Conservation (phyloP, 2,113 vertebrate species). For the Hylia prasina region DNA sequence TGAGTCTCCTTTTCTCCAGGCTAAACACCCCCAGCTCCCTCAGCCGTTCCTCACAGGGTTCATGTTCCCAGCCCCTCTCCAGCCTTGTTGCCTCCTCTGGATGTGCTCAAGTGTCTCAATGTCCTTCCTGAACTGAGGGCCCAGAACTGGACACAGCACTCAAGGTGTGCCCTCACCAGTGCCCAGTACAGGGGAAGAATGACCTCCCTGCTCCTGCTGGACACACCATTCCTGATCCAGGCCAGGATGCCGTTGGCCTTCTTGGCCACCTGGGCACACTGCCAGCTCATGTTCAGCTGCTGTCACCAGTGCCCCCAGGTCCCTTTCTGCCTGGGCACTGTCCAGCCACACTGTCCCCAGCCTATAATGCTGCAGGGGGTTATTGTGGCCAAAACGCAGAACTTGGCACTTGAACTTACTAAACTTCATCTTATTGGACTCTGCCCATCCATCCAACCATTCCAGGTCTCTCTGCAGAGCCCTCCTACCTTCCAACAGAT, state of each 20-base stretch:
- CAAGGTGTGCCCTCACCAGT: no score
- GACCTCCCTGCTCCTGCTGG: not conserved
- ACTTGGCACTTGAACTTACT: no score
- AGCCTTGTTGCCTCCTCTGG: not conserved
- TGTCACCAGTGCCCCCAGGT: no score
- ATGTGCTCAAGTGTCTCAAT: fast-evolving
- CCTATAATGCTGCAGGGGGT: no score
- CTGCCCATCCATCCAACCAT: not conserved
- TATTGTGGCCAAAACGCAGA: no score
- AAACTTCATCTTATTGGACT: not conserved
- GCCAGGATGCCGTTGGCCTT: not conserved
- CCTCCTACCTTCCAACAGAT: not conserved
- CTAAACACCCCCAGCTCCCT: not conserved
- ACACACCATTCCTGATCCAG: not conserved
- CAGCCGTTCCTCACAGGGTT: not conserved
- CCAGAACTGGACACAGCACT: no score
- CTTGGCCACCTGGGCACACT: not conserved
- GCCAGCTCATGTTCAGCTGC: no score
- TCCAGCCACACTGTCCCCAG: no score
- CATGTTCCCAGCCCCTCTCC: not conserved
- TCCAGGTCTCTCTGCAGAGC: not conserved
- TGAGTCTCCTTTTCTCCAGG: not conserved
- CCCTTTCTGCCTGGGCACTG: no score
- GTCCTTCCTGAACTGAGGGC: no score
- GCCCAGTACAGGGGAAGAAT: not conserved